Conservation (phyloP, 2,113 vertebrate species). For the Mobula birostris region DNA sequence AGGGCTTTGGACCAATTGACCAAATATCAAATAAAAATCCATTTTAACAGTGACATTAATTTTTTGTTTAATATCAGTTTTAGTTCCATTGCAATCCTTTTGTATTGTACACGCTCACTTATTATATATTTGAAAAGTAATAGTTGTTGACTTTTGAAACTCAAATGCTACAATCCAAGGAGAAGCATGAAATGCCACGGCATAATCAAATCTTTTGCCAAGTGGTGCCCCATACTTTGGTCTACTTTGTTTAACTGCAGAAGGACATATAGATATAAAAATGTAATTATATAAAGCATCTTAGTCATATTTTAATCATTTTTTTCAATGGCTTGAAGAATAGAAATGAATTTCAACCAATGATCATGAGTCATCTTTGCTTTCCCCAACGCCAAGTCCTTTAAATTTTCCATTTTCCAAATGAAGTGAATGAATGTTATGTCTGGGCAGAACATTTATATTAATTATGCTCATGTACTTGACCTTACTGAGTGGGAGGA, state of each 20-base stretch:
- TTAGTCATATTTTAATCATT: neutral
- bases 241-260: neutral
- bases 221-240: neutral
- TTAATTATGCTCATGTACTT: neutral
- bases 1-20: neutral
- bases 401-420: neutral
- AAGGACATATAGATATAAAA: neutral
- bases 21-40: neutral
- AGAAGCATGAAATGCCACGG: too few species aligned
- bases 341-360: neutral
- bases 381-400: neutral
- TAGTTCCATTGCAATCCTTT: neutral
- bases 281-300: too few species aligned
- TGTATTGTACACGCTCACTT: neutral
- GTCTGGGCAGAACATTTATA: neutral
- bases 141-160: neutral
- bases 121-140: neutral
- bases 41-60: neutral
- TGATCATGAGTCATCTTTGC: slow-evolving; percentile 28
- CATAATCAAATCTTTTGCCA: neutral
- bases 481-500: neutral
- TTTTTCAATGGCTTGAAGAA: slow-evolving; percentile 4
- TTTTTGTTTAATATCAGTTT: neutral
- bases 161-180: neutral
- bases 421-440: neutral